These are phyloP conservation scores for Cynocephalus volans DNA, from an alignment of 2,113 vertebrate species.

Conservation along the genomic window DNA sequence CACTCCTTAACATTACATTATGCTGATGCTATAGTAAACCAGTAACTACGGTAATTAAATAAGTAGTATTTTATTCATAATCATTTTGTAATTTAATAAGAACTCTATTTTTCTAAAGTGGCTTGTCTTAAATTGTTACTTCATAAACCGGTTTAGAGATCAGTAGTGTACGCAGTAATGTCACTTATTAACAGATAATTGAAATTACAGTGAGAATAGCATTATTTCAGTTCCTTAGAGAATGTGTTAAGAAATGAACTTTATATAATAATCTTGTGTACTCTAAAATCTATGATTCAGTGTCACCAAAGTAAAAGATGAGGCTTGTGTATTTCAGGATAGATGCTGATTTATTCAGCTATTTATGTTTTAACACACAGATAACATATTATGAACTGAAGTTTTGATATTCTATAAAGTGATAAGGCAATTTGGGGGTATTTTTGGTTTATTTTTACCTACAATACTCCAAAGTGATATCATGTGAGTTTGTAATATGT, in stretches of 20 bases:
- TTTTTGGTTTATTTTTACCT: neutral
- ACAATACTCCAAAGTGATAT: neutral
- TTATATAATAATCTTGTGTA: neutral
- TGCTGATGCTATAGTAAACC: neutral
- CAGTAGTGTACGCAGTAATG: neutral
- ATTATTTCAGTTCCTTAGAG: neutral
- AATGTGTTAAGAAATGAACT: neutral
- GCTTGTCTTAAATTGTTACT: neutral
- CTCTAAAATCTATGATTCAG: neutral
- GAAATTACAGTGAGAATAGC: neutral
- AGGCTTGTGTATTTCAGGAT: neutral
- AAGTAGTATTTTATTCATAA: neutral
- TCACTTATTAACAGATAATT: neutral
- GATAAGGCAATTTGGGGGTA: neutral
- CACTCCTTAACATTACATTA: neutral
- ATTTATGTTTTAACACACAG: neutral
- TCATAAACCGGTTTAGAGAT: constrained; percentile 10
- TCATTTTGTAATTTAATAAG: constrained; percentile 3
- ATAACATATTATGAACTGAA: neutral
- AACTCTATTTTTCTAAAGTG: neutral
- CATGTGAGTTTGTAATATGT: neutral
- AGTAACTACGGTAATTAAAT: neutral
- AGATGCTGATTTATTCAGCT: neutral
- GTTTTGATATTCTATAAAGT: neutral
- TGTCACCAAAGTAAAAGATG: neutral